Evolutionary conservation across 2,888 invertebrate species (phyloP), one percentile per base, ranked within the genome.

Genomic region (Cheilosia pagana): DNA sequence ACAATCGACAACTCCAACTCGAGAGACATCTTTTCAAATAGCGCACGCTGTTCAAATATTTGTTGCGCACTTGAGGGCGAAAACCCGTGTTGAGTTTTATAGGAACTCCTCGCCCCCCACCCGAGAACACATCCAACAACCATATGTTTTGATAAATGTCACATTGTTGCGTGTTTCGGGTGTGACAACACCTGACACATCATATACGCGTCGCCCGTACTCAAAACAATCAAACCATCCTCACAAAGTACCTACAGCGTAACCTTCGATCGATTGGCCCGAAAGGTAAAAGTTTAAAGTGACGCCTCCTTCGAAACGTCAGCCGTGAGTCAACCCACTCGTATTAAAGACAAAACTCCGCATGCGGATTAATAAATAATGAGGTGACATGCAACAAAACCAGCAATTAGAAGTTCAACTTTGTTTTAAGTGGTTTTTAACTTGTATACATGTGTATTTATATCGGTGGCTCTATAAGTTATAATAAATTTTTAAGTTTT

Each of bases 301-400:
- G 1, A 39, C 8, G n/a, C n/a, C 43, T 28, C 65, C 67, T 28
- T 3, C 31, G 2, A 35, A 35, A 19, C 43, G 59, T 43, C 72
- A 53, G 28, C n/a, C 43, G 19, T 35, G 12, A 10, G 35, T 12
- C 35, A 31, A 6, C 50, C 23, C 55, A 71, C 62, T 68, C 25
- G 50, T 55, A 71, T 62, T 78, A 74, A 68, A 3, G 3, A 68
- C 59, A 50, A 57, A 1, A 8, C 8, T 7, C 28, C 28, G 28
- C 60, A 39, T 67, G 68, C 57, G 53, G 52, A 83, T 83, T 78
- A 83, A 78, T 83, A 83, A 72, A 63, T 68, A 78, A 83, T 57
- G 67, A 83, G 72, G 72, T 72, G 82, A 72, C 78, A 72, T 78
- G 68, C 82, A 78, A 68, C 70, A 68, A 52, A 63, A 67, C 50